A percentile compares a stretch with the other conserved stretches of the same genome.
Evolutionary conservation across 1,140 invertebrate genomes (phyloP).

Genomic region (Streblospio benedicti): DNA sequence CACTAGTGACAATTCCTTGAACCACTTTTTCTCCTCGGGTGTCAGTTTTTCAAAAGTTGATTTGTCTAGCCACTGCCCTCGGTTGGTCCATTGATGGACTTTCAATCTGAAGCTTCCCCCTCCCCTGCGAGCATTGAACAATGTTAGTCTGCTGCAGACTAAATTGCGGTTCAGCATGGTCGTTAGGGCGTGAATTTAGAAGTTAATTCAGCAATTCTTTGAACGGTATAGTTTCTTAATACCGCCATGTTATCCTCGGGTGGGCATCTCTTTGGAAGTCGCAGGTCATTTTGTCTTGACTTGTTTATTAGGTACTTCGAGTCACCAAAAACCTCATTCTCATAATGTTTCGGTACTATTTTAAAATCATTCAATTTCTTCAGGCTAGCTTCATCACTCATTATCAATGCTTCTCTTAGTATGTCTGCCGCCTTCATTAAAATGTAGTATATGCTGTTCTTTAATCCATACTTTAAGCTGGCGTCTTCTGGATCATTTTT

Average conservation of each 20-base stretch:
- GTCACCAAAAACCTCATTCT: neutral
- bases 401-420: too few species aligned
- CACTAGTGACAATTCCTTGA: neutral
- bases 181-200: neutral
- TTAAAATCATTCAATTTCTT: neutral
- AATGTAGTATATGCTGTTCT: neutral
- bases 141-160: slow-evolving; percentile 5
- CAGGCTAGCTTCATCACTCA: neutral
- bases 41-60: too few species aligned
- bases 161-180: neutral
- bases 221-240: neutral
- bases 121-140: neutral
- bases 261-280: neutral
- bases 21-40: neutral
- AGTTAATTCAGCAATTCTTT: neutral
- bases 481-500: too few species aligned
- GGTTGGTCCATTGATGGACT: neutral
- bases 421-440: too few species aligned
- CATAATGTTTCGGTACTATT: neutral
- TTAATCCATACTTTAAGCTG: too few species aligned
- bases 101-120: neutral
- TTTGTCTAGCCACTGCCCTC: neutral
- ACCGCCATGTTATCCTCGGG: neutral
- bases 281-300: neutral
- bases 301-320: slow-evolving; percentile 1